These are phyloP conservation scores for Rhombomys opimus DNA, from an alignment of 2,113 vertebrate species.

Conservation along the genomic window DNA sequence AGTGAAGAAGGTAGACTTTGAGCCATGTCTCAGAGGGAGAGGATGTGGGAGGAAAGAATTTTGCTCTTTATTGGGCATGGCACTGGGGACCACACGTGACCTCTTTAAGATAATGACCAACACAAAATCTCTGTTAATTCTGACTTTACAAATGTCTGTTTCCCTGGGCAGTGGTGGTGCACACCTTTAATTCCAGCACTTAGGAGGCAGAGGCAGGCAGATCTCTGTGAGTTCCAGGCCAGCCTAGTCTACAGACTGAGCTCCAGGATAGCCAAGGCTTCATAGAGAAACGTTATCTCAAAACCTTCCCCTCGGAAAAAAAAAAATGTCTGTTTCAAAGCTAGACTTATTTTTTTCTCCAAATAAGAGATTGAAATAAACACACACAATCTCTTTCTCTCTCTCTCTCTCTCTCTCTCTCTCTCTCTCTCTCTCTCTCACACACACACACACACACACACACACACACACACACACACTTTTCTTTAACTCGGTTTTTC, in stretches of 20 bases:
- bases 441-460: neutral
- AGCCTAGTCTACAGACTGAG: too few species aligned
- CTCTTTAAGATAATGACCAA: neutral
- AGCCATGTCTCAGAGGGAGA: neutral
- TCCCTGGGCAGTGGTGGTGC: neutral
- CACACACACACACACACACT: too few species aligned
- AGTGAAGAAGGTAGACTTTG: neutral
- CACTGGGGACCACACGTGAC: neutral
- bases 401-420: too few species aligned
- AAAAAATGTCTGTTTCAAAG: conserved; percentile 13
- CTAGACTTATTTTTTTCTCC: neutral
- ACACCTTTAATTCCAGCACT: too few species aligned
- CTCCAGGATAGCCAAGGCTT: too few species aligned
- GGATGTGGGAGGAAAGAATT: neutral
- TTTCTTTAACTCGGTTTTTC: neutral
- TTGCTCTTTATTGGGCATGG: neutral
- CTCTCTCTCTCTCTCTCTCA: neutral
- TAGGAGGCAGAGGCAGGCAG: too few species aligned
- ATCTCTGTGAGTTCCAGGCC: too few species aligned
- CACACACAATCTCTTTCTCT: neutral
- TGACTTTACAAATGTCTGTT: conserved; percentile 16
- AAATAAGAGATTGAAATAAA: neutral
- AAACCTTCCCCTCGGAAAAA: neutral
- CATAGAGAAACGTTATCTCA: too few species aligned
- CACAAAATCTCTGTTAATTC: neutral